Evolutionary conservation across 2,797 vertebrate genomes (phyloP).

Genomic region (Melanotaenia boesemani): DNA sequence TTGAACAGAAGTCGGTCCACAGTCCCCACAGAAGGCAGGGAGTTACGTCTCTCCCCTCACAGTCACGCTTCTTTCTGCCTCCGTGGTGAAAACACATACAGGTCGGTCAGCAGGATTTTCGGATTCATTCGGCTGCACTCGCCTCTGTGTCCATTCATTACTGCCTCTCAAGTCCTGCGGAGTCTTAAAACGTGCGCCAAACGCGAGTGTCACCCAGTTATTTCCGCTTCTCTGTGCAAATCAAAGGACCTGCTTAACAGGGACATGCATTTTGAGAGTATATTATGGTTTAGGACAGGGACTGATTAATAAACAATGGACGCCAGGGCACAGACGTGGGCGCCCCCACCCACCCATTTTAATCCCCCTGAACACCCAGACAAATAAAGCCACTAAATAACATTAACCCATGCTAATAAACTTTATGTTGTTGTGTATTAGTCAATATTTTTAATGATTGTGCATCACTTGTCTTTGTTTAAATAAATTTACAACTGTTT

Average conservation of each 20-base stretch:
- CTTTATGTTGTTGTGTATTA: not conserved
- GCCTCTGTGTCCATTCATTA: slow-evolving; percentile 60
- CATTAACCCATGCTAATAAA: not conserved
- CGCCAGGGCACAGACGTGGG: slow-evolving; percentile 2
- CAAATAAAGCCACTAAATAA: not conserved
- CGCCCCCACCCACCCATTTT: not conserved
- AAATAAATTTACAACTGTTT: not conserved
- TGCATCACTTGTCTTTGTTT: not conserved
- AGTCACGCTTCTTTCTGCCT: slow-evolving; percentile 74
- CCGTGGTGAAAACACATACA: slow-evolving; percentile 61
- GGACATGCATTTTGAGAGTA: slow-evolving; percentile 4
- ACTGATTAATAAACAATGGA: slow-evolving; percentile 20
- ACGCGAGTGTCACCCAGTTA: not conserved
- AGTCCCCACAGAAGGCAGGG: slow-evolving; percentile 35
- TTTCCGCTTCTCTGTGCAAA: slow-evolving; percentile 1
- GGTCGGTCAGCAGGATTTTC: slow-evolving; percentile 77
- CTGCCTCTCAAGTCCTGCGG: slow-evolving; percentile 26
- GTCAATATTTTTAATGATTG: not conserved
- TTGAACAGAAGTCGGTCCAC: slow-evolving; percentile 25
- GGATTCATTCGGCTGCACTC: slow-evolving; percentile 72
- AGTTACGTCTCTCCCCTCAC: slow-evolving; percentile 53
- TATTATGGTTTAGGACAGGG: slow-evolving; percentile 18
- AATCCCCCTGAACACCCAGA: slow-evolving; percentile 1
- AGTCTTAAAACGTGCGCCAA: not conserved
- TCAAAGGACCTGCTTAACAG: slow-evolving; percentile 16